Conservation (phyloP, 2,797 vertebrate species). For the Gastrophryne carolinensis region DNA sequence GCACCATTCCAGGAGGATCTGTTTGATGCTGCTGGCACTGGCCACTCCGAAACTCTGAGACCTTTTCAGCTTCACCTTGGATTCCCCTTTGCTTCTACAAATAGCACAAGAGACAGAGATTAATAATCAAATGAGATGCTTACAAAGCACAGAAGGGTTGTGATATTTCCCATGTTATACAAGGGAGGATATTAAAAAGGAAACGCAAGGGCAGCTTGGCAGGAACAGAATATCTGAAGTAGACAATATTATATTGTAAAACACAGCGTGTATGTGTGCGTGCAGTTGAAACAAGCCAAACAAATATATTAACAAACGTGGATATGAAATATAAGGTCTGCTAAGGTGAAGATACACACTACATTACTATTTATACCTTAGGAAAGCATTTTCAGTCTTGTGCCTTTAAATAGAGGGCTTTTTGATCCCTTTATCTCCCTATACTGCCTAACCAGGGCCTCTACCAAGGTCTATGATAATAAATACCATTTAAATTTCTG, state of each 20-base stretch:
- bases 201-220: not conserved
- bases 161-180: not conserved
- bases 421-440: no score
- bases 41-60: conserved; percentile 88
- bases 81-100: conserved; percentile 71
- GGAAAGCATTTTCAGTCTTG: no score
- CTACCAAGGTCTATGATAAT: no score
- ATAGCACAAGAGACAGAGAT: conserved; percentile 36
- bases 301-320: no score
- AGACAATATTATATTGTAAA: not conserved
- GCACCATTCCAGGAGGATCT: conserved; percentile 93
- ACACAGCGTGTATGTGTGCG: no score
- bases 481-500: no score
- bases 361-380: no score
- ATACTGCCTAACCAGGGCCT: no score
- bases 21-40: conserved; percentile 91
- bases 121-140: not conserved
- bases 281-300: no score
- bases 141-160: not conserved
- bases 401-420: no score
- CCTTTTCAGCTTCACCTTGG: conserved; percentile 84
- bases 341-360: no score
- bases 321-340: no score
- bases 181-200: not conserved
- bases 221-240: not conserved